Base-by-base conservation (phyloP, 64 coral and sea anemone genomes). In the Porites australiensis region DNA sequence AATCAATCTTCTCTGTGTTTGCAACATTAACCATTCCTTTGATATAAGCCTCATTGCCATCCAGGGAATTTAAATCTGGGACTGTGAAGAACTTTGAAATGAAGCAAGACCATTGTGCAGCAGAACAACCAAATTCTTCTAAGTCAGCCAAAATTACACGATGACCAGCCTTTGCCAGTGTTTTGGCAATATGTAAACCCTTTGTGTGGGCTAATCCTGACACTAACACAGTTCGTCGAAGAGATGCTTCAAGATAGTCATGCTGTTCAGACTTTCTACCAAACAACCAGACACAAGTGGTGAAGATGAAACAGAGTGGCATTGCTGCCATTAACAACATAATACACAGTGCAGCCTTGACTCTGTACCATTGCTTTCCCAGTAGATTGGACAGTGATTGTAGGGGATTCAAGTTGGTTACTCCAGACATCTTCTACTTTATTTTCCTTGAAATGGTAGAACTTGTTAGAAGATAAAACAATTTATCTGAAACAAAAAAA, bases 91-190 rank as follows among this genome's bases (percentile, higher is more conserved):
- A 77, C 11, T 66, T 74, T 18, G 81, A 64, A n/a, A 69, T 84
- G 14, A 86, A 87, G 23, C 67, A 67, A 11, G 91, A 93, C 72
- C 82, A 93, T 23, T 55, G 64, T 55, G 64, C 91, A 10, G 54
- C 91, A 93, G 70, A 67, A 52, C 84, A 72, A 50, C 74, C 71
- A 21, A 82, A 87, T 8, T 77, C 82, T 22, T 93, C 58, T 18
- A 63, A 37, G 9, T 93, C 91, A 5, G 79, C 82, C 13, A 93
- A 8, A 27, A 93, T 79, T 15, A 93, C 75, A 19, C 82, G 71
- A 79, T 93, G 91, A 52, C 91, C 91, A 54, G 60, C 91, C 67
- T 87, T 87, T 14, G 18, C 91, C 49, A 93, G 72, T 43, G 61
- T 75, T 3, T 84, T 79, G 3, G 79, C 70, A 52, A 93, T 50